Evolutionary conservation across 1,140 invertebrate genomes (phyloP).

Genomic region (Papilio glaucus): DNA sequence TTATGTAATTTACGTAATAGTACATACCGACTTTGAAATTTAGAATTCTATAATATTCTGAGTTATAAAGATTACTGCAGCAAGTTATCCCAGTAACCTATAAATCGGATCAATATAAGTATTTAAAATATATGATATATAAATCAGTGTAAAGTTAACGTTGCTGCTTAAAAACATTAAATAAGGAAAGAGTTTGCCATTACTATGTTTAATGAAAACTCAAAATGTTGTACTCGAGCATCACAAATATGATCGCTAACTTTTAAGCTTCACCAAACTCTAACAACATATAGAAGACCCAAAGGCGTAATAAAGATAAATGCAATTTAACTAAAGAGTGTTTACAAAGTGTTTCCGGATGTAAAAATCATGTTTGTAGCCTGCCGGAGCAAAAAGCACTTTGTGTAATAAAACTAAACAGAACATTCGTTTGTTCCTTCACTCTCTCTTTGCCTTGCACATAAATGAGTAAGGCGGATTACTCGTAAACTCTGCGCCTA

Average conservation of each 20-base stretch:
- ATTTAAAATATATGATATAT: too few relatives aligned
- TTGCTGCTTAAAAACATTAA: too few relatives aligned
- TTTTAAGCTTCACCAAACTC: constrained; percentile 25
- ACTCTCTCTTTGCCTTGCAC: background rate
- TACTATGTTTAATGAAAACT: background rate
- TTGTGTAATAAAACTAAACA: constrained; percentile 20
- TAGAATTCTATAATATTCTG: too few relatives aligned
- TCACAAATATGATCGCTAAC: background rate
- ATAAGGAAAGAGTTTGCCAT: too few relatives aligned
- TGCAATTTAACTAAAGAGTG: constrained; percentile 63
- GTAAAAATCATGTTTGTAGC: constrained; percentile 40
- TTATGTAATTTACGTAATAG: too few relatives aligned
- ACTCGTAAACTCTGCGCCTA: too few relatives aligned
- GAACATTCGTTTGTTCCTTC: background rate
- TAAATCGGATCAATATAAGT: too few relatives aligned
- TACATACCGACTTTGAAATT: too few relatives aligned
- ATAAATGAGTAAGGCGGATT: constrained; percentile 31
- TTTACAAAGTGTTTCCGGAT: constrained; percentile 51
- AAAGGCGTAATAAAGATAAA: constrained; percentile 54
- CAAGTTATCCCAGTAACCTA: too few relatives aligned
- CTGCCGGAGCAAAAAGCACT: constrained; percentile 26
- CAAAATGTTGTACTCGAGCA: background rate
- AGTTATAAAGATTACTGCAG: too few relatives aligned
- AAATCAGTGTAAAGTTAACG: too few relatives aligned
- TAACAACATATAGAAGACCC: background rate